Evolutionary conservation across 2,888 invertebrate genomes (phyloP), one percentile per base, ranked within the genome.

Genomic region (Dynastes grantii): DNA sequence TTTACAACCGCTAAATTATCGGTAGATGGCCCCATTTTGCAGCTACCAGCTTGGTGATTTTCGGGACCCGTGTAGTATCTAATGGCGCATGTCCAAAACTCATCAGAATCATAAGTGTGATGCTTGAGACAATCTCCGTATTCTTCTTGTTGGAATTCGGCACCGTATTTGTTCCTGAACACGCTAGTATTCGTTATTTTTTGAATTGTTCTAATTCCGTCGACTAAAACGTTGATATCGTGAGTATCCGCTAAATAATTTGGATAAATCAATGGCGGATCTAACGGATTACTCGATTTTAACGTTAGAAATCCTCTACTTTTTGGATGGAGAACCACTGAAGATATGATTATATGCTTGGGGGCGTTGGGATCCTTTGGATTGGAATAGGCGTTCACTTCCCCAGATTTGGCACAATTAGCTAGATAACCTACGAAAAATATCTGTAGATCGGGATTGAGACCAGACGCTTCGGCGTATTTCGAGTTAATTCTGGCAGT

Each of bases 21-120:
- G 0, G 89, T 89, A 0, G 86, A 83, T 0, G 95, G 93, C 0
- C 95, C 96, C 95, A 96, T 96, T 90, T 95, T 95, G 86, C 94
- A 95, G 0, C 95, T 94, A 8, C 95, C 95, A 0, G 93, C 94
- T 87, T 95, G 95, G 87, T 96, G 96, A 87, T 96, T 95, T 88
- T 95, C 95, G 0, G 95, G 94, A 0, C 94, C 95, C 0, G 95
- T 95, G 76, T 93, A 90, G 78, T 92, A 91, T 79, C 90, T 90
- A 0, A 94, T 91, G 0, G 94, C 92, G 85, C 96, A 96, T 78
- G 90, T 91, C 93, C 96, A 95, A 88, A 92, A 96, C n/a, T 92
- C 92, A 82, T 95, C 93, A 0, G 91, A 90, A 6, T 92, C 90
- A 76, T 90, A 90, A 6, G 85, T 84, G 78, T 89, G 88, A 45